Conservation (phyloP, 2,888 invertebrate species). For the Zaprionus bogoriensis region DNA sequence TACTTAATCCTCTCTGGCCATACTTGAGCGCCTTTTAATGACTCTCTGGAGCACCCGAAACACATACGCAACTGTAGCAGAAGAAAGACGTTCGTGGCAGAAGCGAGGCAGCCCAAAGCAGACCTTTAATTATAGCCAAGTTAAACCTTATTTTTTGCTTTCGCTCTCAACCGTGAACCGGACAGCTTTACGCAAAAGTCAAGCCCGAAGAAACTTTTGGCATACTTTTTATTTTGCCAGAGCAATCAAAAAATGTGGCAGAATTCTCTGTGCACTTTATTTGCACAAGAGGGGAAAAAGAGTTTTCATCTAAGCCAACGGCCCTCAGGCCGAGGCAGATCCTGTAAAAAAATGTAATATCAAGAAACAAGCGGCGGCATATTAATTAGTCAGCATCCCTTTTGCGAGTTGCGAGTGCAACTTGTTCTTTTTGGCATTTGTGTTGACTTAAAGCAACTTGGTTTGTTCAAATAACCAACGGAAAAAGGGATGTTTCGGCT, state of each 20-base stretch:
- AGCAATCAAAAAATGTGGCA: slow-evolving; percentile 61
- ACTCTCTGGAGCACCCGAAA: slow-evolving; percentile 63
- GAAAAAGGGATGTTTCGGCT: slow-evolving; percentile 3
- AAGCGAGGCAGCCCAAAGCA: slow-evolving; percentile 12
- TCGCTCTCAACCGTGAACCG: slow-evolving; percentile 22
- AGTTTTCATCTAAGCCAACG: slow-evolving; percentile 36
- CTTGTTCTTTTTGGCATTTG: slow-evolving; percentile 13
- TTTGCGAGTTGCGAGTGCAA: background rate
- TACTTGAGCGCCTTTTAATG: slow-evolving; percentile 67
- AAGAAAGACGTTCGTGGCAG: slow-evolving; percentile 21
- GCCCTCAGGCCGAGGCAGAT: slow-evolving; percentile 4
- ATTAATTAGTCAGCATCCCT: slow-evolving; percentile 60
- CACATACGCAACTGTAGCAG: slow-evolving; percentile 42
- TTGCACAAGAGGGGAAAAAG: slow-evolving; percentile 24
- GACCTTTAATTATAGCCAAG: slow-evolving; percentile 68
- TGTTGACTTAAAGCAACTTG: slow-evolving; percentile 21
- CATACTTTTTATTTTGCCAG: slow-evolving; percentile 32
- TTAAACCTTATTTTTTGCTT: slow-evolving; percentile 40
- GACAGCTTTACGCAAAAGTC: slow-evolving; percentile 31
- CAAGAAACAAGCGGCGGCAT: slow-evolving; percentile 33
- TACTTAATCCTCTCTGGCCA: slow-evolving; percentile 21
- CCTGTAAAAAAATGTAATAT: slow-evolving; percentile 17
- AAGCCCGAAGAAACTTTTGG: slow-evolving; percentile 39
- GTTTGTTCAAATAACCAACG: background rate
- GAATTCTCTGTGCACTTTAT: slow-evolving; percentile 23